Evolutionary conservation across 2,113 vertebrate species (phyloP).

Genomic region (Saccopteryx bilineata): DNA sequence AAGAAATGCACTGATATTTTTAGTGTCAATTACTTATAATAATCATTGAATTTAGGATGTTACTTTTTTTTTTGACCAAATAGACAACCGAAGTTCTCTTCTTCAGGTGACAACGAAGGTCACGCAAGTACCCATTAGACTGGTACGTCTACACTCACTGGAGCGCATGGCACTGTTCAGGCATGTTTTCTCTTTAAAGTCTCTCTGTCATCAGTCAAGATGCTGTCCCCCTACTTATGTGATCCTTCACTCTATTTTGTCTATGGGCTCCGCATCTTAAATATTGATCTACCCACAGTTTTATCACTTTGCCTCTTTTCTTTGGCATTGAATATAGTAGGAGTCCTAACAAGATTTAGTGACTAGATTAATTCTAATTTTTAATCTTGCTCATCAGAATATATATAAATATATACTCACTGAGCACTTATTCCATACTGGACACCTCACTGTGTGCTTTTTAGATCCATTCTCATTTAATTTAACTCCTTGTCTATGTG

Average conservation of each 20-base stretch:
- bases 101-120: not conserved
- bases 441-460: not conserved
- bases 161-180: not conserved
- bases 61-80: not conserved
- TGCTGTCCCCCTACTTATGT: not conserved
- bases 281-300: not conserved
- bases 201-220: not conserved
- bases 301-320: conserved; percentile 29
- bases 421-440: not conserved
- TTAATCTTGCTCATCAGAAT: not conserved
- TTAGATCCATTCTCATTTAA: conserved; percentile 20
- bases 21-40: conserved; percentile 5
- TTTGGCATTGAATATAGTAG: not conserved
- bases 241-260: not conserved
- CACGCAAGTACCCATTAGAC: not conserved
- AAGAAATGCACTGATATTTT: not conserved
- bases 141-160: not conserved
- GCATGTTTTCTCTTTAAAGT: not conserved
- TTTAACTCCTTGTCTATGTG: not conserved
- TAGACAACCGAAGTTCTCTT: not conserved
- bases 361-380: not conserved
- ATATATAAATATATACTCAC: not conserved
- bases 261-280: not conserved
- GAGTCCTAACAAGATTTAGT: not conserved
- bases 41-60: not conserved